Evolutionary conservation across 2,888 invertebrate genomes (phyloP), one percentile per base, ranked within the genome.

Genomic region (Scaeva pyrastri): DNA sequence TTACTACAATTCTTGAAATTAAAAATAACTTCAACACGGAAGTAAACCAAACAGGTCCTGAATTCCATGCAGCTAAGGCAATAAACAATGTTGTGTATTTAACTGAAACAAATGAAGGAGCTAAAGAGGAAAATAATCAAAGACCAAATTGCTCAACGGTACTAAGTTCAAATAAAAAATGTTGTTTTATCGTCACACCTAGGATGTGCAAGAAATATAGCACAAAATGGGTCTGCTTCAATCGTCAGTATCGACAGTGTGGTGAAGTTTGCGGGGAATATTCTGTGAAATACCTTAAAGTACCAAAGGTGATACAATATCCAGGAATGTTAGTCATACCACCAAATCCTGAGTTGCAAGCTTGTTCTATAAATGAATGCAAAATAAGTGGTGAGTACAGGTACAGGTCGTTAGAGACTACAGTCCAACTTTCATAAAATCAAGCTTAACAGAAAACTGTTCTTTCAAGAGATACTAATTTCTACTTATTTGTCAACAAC

Each of bases 121-220:
- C 64, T n/a, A 62, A 68, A 1, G 70, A 66, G 3, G n/a, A 2
- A 52, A 23, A 0, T 55, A 31, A 14, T 26, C 0, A 8, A 5
- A 19, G 8, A 16, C 7, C 1, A 6, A 11, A 5, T 14, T 50
- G 21, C 2, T 14, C 52, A 31, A 31, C 60, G 52, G 68, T 58
- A 12, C 5, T 64, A 68, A n/a, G n/a, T 43, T 48, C 16, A 43
- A 71, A 16, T 36, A 41, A 5, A 21, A 81, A 76, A 2, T 88
- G 88, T 48, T 88, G 88, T 21, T 79, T 41, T 10, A 45, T 88
- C 26, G 60, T 83, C 4, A 87, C 88, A 7, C 88, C 88, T 2
- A 74, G 88, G 12, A 79, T 88, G 12, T 88, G 88, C n/a, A 82
- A 82, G 16, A 60, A 66, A 21, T 72, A 72, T 0, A 14, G 4